Base-by-base conservation (phyloP, 1,140 invertebrate genomes). In the Drosophila willistoni region DNA sequence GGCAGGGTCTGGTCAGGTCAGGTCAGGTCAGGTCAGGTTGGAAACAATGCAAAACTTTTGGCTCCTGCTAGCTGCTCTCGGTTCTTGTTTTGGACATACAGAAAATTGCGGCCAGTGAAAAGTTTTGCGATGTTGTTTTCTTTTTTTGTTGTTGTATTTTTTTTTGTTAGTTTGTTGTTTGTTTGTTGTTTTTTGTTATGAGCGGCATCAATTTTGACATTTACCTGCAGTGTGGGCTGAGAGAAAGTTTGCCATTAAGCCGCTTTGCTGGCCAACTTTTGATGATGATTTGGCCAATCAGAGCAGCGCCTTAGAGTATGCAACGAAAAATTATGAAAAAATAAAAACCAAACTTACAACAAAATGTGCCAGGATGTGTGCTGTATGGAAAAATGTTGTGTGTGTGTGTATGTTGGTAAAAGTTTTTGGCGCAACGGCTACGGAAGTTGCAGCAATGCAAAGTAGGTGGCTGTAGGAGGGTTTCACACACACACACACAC, bases 141-240 rank as follows among this genome's bases (percentile, higher is more conserved):
- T 22, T 51, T 22, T 51, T 51, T 51, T 19, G 17, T 10, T 47
- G 29, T 29, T 29, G 29, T 29, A 17, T 19, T 19, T 47, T 19
- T 47, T 47, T 47, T 47, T 44, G n/a, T 44, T 14, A 17, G 7
- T 19, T 7, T 44, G 42, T 44, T 44, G n/a, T 47, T 47, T 56
- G 13, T 56, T 56, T 22, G 29, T 54, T 19, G 34, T 56, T 36
- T 59, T 59, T 36, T 34, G 64, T 78, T 90, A 79, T 82, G 84
- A 91, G 81, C 85, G 79, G 85, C 90, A 91, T 91, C 90, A 91
- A 91, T 91, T 91, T 66, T 91, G 90, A 91, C 90, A 83, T 83
- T 90, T 91, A 90, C 90, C 90, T 91, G 90, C 86, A 91, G 78
- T 73, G 77, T 61, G 73, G 72, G 7, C 9, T 76, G 68, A 81